Conservation (phyloP, 2,888 invertebrate species). For the Epirrita christyi region DNA sequence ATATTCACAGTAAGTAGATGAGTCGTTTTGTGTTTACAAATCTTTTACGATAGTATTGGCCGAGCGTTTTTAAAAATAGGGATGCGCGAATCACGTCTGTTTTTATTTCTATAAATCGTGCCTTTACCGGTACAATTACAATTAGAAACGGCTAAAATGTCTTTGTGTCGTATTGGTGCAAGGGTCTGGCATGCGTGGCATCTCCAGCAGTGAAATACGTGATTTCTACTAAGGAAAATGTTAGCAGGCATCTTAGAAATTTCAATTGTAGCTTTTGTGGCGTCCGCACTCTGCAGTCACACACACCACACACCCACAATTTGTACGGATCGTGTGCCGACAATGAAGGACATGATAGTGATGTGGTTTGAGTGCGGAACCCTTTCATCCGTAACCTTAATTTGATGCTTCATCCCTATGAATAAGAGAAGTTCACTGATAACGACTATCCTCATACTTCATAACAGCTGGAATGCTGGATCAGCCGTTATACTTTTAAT, state of each 20-base stretch:
- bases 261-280: constrained; percentile 80
- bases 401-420: too few species aligned
- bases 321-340: constrained; percentile 69
- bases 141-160: constrained; percentile 58
- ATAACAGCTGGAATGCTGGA: too few species aligned
- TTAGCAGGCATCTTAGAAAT: constrained; percentile 78
- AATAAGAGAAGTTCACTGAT: too few species aligned
- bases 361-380: constrained; percentile 15
- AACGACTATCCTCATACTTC: too few species aligned
- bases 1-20: too few species aligned
- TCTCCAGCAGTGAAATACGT: constrained; percentile 72
- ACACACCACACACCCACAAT: constrained; percentile 64
- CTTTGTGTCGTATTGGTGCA: constrained; percentile 62
- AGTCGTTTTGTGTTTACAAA: constrained; percentile 17
- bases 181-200: constrained; percentile 56
- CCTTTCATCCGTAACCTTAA: constrained; percentile 2
- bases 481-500: too few species aligned
- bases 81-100: constrained; percentile 10
- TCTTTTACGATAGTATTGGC: constrained; percentile 13
- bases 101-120: constrained; percentile 32
- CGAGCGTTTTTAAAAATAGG: constrained; percentile 3
- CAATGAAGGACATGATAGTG: constrained; percentile 57
- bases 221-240: constrained; percentile 75
- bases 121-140: constrained; percentile 66
- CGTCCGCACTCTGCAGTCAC: constrained; percentile 50